phyloP scores from a whole-genome alignment of 2,797 vertebrate genomes.

The Helarctos malayanus region DNA sequence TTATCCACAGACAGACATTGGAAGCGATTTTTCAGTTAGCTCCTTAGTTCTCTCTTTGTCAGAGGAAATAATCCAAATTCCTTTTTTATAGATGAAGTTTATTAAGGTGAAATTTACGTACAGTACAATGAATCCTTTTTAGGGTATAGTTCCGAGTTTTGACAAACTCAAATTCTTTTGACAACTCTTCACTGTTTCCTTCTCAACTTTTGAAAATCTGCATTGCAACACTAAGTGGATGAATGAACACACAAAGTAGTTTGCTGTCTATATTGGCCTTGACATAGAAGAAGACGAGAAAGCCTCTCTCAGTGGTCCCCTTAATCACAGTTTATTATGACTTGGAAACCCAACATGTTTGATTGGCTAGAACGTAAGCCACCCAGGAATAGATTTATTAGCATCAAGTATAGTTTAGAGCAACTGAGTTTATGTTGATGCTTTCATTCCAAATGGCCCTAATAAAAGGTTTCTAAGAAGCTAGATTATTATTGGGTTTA shows the following conservation, averaged over 20 bases:
- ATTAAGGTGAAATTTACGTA: not conserved
- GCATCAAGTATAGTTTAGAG: constrained; percentile 75
- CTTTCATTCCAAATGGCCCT: constrained; percentile 56
- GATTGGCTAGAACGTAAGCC: constrained; percentile 10
- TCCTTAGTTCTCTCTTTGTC: not conserved
- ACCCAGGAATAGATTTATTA: constrained; percentile 76
- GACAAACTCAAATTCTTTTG: not conserved
- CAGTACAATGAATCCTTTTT: not conserved
- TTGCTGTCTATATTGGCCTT: not conserved
- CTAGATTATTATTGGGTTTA: constrained; percentile 31
- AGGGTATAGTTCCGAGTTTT: not conserved
- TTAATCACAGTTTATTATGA: not conserved
- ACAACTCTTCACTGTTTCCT: not conserved
- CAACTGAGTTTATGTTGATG: constrained; percentile 28
- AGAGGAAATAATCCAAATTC: not conserved
- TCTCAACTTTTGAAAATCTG: not conserved
- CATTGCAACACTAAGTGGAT: not conserved
- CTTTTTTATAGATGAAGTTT: not conserved
- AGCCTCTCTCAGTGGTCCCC: not conserved
- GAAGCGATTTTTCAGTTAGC: not conserved
- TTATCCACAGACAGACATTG: not conserved
- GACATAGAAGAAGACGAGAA: not conserved
- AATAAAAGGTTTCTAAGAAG: constrained; percentile 67
- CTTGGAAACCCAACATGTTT: constrained; percentile 6
- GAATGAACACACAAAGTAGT: not conserved